Conservation (phyloP, 1,140 invertebrate genomes). For the Littorina saxatilis region DNA sequence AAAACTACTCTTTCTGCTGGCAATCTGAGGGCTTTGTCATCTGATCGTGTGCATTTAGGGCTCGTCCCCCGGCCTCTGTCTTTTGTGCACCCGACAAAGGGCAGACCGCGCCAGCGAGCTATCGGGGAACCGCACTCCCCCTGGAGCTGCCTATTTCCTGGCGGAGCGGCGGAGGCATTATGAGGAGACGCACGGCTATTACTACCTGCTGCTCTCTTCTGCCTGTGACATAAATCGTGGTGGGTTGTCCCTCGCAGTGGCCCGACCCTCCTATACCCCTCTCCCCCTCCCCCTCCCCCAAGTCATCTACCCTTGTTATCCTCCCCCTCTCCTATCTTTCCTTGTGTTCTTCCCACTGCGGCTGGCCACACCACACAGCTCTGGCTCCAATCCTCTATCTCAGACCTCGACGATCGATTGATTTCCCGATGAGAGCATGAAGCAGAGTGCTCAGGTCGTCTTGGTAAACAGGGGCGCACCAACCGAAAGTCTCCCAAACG, state of each 20-base stretch:
- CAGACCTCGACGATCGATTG: too few relatives aligned
- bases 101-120: neutral
- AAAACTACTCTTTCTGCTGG: conserved; percentile 11
- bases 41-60: conserved; percentile 35
- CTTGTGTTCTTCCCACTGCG: too few relatives aligned
- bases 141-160: conserved; percentile 28
- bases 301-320: neutral
- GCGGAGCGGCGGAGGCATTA: conserved; percentile 12
- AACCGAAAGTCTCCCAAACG: too few relatives aligned
- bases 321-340: too few relatives aligned
- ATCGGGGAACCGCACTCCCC: neutral
- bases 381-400: too few relatives aligned
- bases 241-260: conserved; percentile 19
- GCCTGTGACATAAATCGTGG: conserved; percentile 37
- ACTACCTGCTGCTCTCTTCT: conserved; percentile 34
- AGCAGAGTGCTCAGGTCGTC: too few relatives aligned
- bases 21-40: conserved; percentile 31
- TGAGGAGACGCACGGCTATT: conserved; percentile 21
- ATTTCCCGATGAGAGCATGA: too few relatives aligned
- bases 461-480: too few relatives aligned
- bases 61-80: neutral
- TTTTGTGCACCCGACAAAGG: conserved; percentile 27
- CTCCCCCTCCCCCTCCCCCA: neutral
- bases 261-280: neutral
- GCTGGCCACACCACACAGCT: too few relatives aligned